Base-by-base conservation (phyloP, 23 tunicate genomes). In the Styela plicata region DNA sequence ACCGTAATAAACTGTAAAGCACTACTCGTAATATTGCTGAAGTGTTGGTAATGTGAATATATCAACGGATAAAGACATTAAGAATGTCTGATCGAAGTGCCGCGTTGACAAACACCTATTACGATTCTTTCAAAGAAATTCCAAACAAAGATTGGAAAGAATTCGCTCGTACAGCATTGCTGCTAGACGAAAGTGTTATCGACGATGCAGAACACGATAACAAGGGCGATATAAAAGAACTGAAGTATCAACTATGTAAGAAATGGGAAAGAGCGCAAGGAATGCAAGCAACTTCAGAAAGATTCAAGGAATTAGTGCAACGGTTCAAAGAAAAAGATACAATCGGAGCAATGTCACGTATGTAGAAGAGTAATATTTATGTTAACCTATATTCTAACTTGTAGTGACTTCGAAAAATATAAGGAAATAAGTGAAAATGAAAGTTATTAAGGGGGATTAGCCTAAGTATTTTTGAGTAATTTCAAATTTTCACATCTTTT, bases 131-230 rank as follows among this genome's bases (percentile, higher is more conserved):
- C 16, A 17, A 28, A 63, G 7, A 34, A 0, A 25, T 82, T 23
- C 27, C 34, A 23, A 82, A 82, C 69, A 69, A 17, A 18, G 85
- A 82, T 20, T 82, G 78, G 79, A 13, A 24, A 0, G 18, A 82
- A 1, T 82, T 82, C 1, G 85, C 79, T 2, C 64, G 85, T 1
- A 7, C 29, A 24, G 5, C 27, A 0, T 34, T 82, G 62, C 31
- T 36, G 26, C 74, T 82, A 1, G 2, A 63, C 0, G 85, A 82
- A 2, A 7, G 34, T 37, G 79, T 71, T 0, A 70, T 82, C 0
- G 85, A 82, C 3, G 63, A 82, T 63, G 70, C 70, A 0, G 53
- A 36, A 1, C 1, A 35, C 21, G 66, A 82, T 33, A 1, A 30
- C 24, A 1, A 22, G 0, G 1, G 28, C 1, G 69, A 70, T 1